Percentiles rank a stretch among this genome's conserved stretches.
Conservation (phyloP, 2,113 vertebrate species). For the Sturnira hondurensis region DNA sequence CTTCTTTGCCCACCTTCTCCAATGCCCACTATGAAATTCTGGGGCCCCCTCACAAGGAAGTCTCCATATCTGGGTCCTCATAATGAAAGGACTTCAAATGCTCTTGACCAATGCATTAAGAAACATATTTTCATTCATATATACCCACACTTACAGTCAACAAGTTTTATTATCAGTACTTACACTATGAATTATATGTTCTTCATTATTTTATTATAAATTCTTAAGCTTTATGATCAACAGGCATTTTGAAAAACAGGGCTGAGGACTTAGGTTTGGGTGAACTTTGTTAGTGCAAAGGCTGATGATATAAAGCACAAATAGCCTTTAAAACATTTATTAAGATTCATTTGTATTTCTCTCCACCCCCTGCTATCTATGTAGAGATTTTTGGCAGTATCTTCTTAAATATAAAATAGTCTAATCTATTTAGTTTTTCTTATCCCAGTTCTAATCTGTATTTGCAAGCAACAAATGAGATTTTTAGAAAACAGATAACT, state of each 20-base stretch:
- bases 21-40: background rate
- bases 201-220: background rate
- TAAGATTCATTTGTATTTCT: background rate
- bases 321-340: background rate
- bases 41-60: background rate
- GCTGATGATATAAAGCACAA: background rate
- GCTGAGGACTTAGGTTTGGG: background rate
- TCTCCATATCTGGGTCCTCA: background rate
- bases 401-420: background rate
- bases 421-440: background rate
- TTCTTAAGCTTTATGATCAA: background rate
- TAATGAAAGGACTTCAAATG: background rate
- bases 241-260: background rate
- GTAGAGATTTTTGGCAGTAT: background rate
- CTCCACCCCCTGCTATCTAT: background rate
- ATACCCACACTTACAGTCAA: background rate
- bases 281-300: background rate
- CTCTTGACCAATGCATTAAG: background rate
- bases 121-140: background rate
- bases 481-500: background rate
- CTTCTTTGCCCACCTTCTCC: background rate
- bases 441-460: background rate
- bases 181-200: background rate
- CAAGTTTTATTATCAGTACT: background rate
- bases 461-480: background rate